Evolutionary conservation across 2,888 invertebrate genomes (phyloP).

Genomic region (Drosophila formosana): DNA sequence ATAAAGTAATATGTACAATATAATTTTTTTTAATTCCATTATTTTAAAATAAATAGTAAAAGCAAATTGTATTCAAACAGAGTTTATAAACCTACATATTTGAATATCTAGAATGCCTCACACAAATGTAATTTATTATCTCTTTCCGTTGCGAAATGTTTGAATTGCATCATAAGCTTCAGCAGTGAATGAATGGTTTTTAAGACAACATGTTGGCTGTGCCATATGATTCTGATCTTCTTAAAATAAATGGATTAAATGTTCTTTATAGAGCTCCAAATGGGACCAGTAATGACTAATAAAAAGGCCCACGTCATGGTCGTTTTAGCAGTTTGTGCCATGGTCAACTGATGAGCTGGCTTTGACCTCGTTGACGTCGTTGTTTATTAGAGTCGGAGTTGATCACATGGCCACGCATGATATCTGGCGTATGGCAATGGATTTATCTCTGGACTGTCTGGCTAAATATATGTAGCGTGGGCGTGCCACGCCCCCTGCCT

Average conservation of each 20-base stretch:
- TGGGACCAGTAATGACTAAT: not conserved
- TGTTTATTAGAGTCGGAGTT: not conserved
- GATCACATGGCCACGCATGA: constrained; percentile 15
- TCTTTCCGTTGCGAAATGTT: no score
- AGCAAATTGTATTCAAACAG: no score
- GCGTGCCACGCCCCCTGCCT: constrained; percentile 19
- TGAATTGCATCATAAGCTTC: not conserved
- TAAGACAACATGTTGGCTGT: not conserved
- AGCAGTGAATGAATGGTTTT: not conserved
- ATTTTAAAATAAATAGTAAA: no score
- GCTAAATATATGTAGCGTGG: constrained; percentile 9
- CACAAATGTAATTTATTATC: no score
- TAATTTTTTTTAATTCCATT: no score
- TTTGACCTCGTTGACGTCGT: constrained; percentile 7
- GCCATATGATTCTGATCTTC: not conserved
- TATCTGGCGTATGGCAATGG: constrained; percentile 17
- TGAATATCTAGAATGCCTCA: no score
- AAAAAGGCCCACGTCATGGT: not conserved
- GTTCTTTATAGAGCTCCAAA: not conserved
- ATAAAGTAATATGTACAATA: no score
- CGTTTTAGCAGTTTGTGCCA: not conserved
- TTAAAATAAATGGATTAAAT: not conserved
- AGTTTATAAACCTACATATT: no score
- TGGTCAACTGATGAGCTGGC: constrained; percentile 13
- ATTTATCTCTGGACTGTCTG: constrained; percentile 4